phyloP scores from a whole-genome alignment of 2,888 invertebrate genomes.

The Ophion ventricosus region DNA sequence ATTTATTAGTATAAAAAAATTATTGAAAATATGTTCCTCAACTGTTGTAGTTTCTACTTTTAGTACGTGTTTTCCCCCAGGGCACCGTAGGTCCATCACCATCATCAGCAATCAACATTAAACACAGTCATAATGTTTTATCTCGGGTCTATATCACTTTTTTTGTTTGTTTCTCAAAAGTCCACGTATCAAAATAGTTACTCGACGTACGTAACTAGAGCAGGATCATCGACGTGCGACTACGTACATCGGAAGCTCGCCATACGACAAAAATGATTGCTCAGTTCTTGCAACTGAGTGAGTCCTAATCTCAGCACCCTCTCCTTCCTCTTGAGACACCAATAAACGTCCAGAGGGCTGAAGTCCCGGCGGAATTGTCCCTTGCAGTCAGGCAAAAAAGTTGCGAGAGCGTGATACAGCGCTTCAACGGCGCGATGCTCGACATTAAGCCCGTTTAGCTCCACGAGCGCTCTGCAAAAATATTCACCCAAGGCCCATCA shows the following conservation, averaged over 20 bases:
- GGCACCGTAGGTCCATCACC: neutral
- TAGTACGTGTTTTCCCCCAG: neutral
- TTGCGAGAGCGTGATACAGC: constrained; percentile 73
- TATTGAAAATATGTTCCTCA: constrained; percentile 2
- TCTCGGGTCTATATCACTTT: neutral
- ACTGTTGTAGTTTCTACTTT: neutral
- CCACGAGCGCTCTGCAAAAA: constrained; percentile 74
- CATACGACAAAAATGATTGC: constrained; percentile 76
- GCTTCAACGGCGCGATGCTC: constrained; percentile 71
- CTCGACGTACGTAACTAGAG: neutral
- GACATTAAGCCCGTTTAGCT: constrained; percentile 65
- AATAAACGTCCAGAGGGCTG: constrained; percentile 76
- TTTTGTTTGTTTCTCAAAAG: neutral
- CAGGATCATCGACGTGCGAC: neutral
- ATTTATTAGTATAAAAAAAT: neutral
- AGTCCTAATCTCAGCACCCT: constrained; percentile 73
- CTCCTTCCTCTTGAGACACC: constrained; percentile 75
- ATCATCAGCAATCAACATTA: neutral
- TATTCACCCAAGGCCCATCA: neutral
- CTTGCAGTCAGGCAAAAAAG: constrained; percentile 72
- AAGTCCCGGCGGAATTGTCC: constrained; percentile 63
- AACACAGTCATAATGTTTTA: constrained; percentile 10
- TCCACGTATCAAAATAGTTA: neutral
- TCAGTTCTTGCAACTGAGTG: constrained; percentile 77
- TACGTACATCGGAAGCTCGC: constrained; percentile 68